Conservation (phyloP, 2,113 vertebrate genomes). For the Semicossyphus pulcher region DNA sequence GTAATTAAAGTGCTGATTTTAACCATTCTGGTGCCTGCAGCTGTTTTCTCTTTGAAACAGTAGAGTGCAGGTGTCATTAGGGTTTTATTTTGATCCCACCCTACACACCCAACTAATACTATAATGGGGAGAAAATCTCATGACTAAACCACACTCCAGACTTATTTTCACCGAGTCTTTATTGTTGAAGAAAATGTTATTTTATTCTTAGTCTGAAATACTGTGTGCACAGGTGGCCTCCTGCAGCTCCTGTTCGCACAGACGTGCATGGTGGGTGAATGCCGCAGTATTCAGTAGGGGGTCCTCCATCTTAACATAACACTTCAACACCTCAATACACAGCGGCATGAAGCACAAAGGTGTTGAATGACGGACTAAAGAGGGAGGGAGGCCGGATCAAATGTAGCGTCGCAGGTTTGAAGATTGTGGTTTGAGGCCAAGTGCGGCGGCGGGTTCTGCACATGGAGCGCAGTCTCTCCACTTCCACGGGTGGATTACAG, state of each 20-base stretch:
- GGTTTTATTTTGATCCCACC: constrained; percentile 28
- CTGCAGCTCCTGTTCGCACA: constrained; percentile 17
- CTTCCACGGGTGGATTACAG: constrained; percentile 58
- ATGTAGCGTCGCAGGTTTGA: constrained; percentile 48
- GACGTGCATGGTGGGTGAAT: constrained; percentile 27
- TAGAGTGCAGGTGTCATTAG: constrained; percentile 15
- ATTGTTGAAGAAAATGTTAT: constrained; percentile 61
- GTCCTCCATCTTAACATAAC: constrained; percentile 56
- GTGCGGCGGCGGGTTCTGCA: constrained; percentile 33
- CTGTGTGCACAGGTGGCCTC: constrained; percentile 67
- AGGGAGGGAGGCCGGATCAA: constrained; percentile 45
- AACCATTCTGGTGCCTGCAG: constrained; percentile 27
- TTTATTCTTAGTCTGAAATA: constrained; percentile 34
- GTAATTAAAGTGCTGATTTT: constrained; percentile 34
- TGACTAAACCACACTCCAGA: constrained; percentile 39
- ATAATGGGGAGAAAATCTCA: constrained; percentile 35
- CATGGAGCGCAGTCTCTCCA: constrained; percentile 33
- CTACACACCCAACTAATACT: constrained; percentile 16
- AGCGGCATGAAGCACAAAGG: constrained; percentile 34
- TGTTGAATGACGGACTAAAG: constrained; percentile 47
- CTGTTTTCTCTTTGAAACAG: constrained; percentile 18
- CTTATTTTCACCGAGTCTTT: constrained; percentile 34
- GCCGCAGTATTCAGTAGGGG: constrained; percentile 41
- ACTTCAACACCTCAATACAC: constrained; percentile 45
- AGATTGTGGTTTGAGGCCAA: constrained; percentile 58